These are phyloP conservation scores for Indri indri DNA, from an alignment of 2,113 vertebrate species.

Conservation along the genomic window DNA sequence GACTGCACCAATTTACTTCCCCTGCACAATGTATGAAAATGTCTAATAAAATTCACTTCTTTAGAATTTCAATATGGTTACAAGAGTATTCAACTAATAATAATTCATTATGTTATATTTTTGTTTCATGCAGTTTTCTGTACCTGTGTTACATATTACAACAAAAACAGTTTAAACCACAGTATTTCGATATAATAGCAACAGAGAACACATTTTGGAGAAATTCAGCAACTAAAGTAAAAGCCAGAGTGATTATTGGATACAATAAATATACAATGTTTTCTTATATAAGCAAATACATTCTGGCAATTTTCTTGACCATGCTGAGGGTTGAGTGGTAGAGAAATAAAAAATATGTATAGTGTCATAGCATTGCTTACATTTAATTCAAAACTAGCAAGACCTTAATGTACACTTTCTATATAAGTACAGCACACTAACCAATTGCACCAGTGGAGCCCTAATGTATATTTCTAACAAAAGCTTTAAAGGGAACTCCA, in stretches of 20 bases:
- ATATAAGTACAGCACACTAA: too few species aligned
- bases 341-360: not conserved
- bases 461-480: not conserved
- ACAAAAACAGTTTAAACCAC: not conserved
- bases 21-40: not conserved
- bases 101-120: not conserved
- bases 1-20: not conserved
- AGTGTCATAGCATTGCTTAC: not conserved
- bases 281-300: not conserved
- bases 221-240: constrained; percentile 6
- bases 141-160: not conserved
- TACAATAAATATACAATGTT: not conserved
- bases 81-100: not conserved
- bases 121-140: not conserved
- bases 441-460: too few species aligned
- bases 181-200: not conserved
- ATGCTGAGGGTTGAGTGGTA: not conserved
- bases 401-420: not conserved
- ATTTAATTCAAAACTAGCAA: not conserved
- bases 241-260: not conserved
- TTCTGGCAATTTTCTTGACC: not conserved
- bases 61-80: not conserved
- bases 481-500: not conserved
- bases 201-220: not conserved
- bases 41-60: not conserved